Conservation (phyloP, 2,888 invertebrate genomes). For the Brachypalpus laphriformis region DNA sequence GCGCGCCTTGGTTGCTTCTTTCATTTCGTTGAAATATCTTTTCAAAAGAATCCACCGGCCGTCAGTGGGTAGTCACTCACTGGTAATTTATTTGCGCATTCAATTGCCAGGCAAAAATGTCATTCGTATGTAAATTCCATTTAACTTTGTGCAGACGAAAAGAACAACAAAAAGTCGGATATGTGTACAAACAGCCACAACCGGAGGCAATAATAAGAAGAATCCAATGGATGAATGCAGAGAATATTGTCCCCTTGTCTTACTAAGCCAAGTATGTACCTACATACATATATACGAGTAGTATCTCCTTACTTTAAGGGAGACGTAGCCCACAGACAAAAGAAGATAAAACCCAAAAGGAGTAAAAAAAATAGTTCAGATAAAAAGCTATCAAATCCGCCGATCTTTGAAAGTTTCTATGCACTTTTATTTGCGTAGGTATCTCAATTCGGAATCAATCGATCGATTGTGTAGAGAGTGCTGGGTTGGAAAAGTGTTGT, state of each 20-base stretch:
- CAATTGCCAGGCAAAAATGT: slow-evolving; percentile 78
- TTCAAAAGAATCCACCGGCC: slow-evolving; percentile 66
- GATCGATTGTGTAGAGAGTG: slow-evolving; percentile 14
- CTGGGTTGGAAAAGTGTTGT: not conserved
- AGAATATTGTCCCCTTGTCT: slow-evolving; percentile 18
- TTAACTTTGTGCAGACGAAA: slow-evolving; percentile 24
- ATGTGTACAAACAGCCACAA: not conserved
- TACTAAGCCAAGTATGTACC: not conserved
- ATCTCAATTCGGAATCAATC: slow-evolving; percentile 11
- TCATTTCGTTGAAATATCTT: slow-evolving; percentile 27
- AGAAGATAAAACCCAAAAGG: not conserved
- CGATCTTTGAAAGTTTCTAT: slow-evolving; percentile 7
- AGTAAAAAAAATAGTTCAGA: slow-evolving; percentile 9
- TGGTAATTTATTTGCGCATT: slow-evolving; percentile 81
- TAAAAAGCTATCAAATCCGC: slow-evolving; percentile 19
- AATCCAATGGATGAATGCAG: not conserved
- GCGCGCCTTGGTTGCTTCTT: not conserved
- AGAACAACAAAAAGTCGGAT: not conserved
- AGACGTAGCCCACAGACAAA: not conserved
- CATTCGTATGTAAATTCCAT: slow-evolving; percentile 64
- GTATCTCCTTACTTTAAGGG: not conserved
- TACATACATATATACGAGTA: no score
- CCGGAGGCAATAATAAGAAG: slow-evolving; percentile 4
- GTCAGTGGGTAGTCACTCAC: slow-evolving; percentile 75
- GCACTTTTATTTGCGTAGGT: slow-evolving; percentile 25